Percentiles rank a stretch among this genome's conserved stretches.
Conservation (phyloP, 2,888 invertebrate species). For the Dioctria linearis region DNA sequence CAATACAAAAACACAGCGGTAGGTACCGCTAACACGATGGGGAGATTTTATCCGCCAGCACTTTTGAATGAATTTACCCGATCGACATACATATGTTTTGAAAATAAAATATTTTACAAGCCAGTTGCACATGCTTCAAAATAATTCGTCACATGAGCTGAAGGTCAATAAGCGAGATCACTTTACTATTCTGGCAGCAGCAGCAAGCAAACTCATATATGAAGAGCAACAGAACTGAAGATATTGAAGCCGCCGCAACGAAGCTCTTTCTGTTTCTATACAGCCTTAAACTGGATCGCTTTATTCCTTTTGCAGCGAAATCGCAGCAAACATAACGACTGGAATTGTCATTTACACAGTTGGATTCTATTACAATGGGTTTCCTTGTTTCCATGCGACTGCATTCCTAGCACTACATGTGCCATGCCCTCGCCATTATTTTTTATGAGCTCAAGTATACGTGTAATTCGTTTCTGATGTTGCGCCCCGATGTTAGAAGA, state of each 20-base stretch:
- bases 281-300: conserved; percentile 1
- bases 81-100: neutral
- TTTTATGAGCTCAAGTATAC: conserved; percentile 54
- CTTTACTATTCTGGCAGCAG: neutral
- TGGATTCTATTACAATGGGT: conserved; percentile 55
- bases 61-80: conserved; percentile 8
- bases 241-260: conserved; percentile 1
- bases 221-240: neutral
- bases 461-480: conserved; percentile 55
- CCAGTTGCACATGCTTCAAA: neutral
- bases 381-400: conserved; percentile 52
- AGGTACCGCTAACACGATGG: neutral
- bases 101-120: neutral
- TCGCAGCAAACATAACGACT: conserved; percentile 50
- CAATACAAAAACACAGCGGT: conserved; percentile 17
- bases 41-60: conserved; percentile 9
- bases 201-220: neutral
- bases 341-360: conserved; percentile 55
- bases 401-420: conserved; percentile 52
- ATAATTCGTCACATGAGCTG: conserved; percentile 25
- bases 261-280: neutral
- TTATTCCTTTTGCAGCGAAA: conserved; percentile 41
- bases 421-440: conserved; percentile 54
- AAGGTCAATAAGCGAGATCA: conserved; percentile 12
- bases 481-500: conserved; percentile 34